A percentile compares a stretch with the other conserved stretches of the same genome.
These are phyloP conservation scores for Oreochromis niloticus DNA, from an alignment of 2,113 vertebrate genomes.

Conservation along the genomic window DNA sequence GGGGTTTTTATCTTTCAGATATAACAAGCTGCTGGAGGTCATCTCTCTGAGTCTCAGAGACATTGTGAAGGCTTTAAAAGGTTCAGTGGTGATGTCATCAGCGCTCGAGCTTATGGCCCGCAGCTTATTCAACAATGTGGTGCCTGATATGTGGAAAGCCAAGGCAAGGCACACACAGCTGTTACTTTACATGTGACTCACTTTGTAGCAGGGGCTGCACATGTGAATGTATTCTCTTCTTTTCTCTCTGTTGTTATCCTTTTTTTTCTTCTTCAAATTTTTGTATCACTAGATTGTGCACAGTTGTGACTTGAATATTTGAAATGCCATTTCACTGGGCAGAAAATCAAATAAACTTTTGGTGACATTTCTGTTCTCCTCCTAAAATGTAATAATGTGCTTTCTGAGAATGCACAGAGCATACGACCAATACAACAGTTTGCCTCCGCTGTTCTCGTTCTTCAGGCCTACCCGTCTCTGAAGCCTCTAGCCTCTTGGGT, in stretches of 20 bases:
- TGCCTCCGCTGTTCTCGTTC: neutral
- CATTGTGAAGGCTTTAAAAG: conserved; percentile 85
- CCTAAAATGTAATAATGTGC: neutral
- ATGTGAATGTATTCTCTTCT: neutral
- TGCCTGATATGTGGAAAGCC: conserved; percentile 84
- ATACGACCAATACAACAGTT: neutral
- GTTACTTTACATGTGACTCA: neutral
- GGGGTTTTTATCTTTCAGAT: conserved; percentile 63
- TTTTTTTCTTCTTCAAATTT: neutral
- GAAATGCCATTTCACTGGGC: neutral
- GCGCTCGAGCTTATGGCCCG: conserved; percentile 85
- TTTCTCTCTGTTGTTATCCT: neutral
- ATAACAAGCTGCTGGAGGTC: conserved; percentile 81
- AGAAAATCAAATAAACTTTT: neutral
- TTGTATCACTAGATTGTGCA: neutral
- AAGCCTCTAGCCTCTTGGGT: conserved; percentile 90
- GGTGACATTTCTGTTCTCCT: neutral
- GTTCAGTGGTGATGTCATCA: conserved; percentile 88
- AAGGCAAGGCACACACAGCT: conserved; percentile 67
- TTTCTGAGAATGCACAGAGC: neutral
- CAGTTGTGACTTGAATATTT: neutral
- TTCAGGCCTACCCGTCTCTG: conserved; percentile 83
- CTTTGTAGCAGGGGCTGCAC: neutral
- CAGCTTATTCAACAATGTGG: conserved; percentile 83
- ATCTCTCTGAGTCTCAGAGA: conserved; percentile 78